phyloP scores from a whole-genome alignment of 2,888 invertebrate species.

The Amphipoea oculea region DNA sequence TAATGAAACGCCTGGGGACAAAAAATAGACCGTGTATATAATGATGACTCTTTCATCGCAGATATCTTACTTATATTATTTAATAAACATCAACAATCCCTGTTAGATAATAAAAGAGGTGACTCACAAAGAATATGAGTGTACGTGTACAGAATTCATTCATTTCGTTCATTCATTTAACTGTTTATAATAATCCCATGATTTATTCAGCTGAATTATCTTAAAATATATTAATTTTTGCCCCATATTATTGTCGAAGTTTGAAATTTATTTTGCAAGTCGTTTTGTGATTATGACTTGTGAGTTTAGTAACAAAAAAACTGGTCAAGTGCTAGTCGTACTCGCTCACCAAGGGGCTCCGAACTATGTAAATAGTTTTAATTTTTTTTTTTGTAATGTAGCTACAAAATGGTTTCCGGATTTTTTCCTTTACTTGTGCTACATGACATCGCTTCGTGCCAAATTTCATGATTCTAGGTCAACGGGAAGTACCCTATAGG shows the following conservation, averaged over 20 bases:
- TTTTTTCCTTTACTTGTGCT: too few relatives aligned
- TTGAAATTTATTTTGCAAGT: conserved; percentile 19
- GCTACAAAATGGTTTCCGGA: too few relatives aligned
- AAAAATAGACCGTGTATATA: conserved; percentile 3
- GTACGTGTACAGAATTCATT: conserved; percentile 31
- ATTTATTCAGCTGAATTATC: conserved; percentile 37
- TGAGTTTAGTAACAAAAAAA: not conserved
- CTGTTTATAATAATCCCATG: conserved; percentile 46
- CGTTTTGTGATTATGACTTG: conserved; percentile 15
- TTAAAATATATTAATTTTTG: conserved; percentile 28
- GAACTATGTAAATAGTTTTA: too few relatives aligned
- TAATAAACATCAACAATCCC: conserved; percentile 32
- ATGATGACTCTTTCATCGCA: conserved; percentile 19
- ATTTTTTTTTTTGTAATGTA: too few relatives aligned
- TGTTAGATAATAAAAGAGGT: conserved; percentile 27
- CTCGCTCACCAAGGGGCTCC: too few relatives aligned
- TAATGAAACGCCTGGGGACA: not conserved
- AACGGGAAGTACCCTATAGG: too few relatives aligned
- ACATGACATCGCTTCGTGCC: too few relatives aligned
- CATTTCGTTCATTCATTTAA: conserved; percentile 38
- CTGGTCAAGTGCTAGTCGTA: too few relatives aligned
- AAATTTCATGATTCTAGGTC: too few relatives aligned
- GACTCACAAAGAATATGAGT: conserved; percentile 42
- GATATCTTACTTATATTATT: conserved; percentile 27
- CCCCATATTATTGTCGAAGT: conserved; percentile 13